Conservation (phyloP, 2,888 invertebrate species). For the Tipula helvola region DNA sequence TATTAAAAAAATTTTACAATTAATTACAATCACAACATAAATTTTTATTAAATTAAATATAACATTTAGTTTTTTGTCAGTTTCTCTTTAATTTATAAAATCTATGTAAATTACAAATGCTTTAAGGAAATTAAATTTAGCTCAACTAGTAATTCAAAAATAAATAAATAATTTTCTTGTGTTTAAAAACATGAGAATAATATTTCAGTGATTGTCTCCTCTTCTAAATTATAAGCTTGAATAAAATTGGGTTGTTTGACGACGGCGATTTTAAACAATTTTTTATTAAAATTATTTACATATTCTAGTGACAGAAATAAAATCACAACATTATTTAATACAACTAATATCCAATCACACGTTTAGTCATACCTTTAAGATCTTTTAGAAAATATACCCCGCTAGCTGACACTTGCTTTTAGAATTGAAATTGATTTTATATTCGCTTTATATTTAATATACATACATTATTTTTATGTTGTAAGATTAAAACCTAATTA, state of each 20-base stretch:
- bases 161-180: neutral
- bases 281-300: neutral
- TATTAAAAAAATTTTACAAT: neutral
- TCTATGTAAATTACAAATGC: neutral
- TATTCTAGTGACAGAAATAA: neutral
- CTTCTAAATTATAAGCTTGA: neutral
- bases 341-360: neutral
- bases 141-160: neutral
- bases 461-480: neutral
- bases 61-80: neutral
- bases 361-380: neutral
- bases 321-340: neutral
- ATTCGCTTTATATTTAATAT: neutral
- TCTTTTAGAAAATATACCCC: neutral
- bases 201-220: neutral
- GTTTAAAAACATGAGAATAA: neutral
- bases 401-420: neutral
- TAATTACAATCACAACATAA: neutral
- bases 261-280: neutral
- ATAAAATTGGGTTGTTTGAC: neutral
- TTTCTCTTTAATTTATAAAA: neutral
- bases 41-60: neutral
- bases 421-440: neutral
- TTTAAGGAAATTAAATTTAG: neutral
- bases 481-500: neutral